Evolutionary conservation across 2,797 vertebrate species (phyloP).

Genomic region (Neopelma chrysocephalum): DNA sequence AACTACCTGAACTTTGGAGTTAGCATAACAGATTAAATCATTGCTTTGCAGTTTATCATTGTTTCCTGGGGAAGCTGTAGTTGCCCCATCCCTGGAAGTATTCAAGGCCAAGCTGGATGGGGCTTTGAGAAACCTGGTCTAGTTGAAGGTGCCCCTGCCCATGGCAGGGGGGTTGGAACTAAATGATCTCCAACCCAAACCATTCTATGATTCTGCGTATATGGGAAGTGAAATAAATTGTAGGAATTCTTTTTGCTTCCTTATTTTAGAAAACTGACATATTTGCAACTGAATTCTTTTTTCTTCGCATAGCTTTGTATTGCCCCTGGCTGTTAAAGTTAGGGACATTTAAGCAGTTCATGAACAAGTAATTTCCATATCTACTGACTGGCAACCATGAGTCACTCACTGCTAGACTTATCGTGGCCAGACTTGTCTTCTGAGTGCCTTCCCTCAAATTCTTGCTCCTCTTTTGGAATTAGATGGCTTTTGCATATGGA

Average conservation of each 20-base stretch:
- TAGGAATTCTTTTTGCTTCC: not conserved
- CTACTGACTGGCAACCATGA: not conserved
- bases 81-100: not conserved
- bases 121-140: not conserved
- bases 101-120: fast-evolving
- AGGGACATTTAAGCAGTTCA: not conserved
- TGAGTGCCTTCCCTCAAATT: not conserved
- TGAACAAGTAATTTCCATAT: conserved; percentile 1
- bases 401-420: not conserved
- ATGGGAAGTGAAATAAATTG: not conserved
- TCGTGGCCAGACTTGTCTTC: not conserved
- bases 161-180: not conserved
- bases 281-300: not conserved
- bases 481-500: not conserved
- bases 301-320: not conserved
- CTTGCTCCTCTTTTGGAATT: not conserved
- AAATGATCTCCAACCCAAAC: not conserved
- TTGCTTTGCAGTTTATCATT: not conserved
- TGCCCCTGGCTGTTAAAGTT: not conserved
- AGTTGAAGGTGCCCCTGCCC: not conserved
- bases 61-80: not conserved
- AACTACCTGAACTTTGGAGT: not conserved
- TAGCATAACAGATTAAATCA: not conserved
- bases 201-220: not conserved
- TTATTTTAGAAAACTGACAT: not conserved